These are phyloP conservation scores for Polypterus bichir DNA, from an alignment of 2,113 vertebrate genomes.

Conservation along the genomic window DNA sequence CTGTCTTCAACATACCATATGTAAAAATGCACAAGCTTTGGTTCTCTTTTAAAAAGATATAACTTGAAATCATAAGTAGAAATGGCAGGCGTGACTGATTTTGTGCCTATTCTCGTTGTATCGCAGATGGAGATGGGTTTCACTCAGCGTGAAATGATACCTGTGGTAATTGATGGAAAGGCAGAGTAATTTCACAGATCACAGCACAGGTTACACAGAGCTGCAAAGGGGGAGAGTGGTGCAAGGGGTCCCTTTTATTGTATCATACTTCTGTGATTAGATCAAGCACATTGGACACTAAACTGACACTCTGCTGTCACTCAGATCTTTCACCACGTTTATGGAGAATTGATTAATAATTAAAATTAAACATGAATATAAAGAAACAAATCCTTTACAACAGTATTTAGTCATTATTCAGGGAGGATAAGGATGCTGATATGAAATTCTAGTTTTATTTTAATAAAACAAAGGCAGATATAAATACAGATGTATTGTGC, in stretches of 20 bases:
- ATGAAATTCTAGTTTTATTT: too few species aligned
- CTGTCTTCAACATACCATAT: too few species aligned
- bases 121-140: background rate
- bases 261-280: slow-evolving; percentile 15
- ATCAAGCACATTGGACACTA: slow-evolving; percentile 44
- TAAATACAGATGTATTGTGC: slow-evolving; percentile 34
- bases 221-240: background rate
- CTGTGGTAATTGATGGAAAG: slow-evolving; percentile 10
- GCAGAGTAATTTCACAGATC: slow-evolving; percentile 52
- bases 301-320: slow-evolving; percentile 41
- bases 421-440: too few species aligned
- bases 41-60: too few species aligned
- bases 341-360: slow-evolving; percentile 26
- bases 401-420: too few species aligned
- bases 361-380: background rate
- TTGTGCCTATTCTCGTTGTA: too few species aligned
- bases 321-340: slow-evolving; percentile 31
- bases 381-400: too few species aligned
- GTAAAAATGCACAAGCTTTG: too few species aligned
- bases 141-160: background rate
- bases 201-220: slow-evolving; percentile 24
- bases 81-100: too few species aligned
- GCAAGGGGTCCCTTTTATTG: too few species aligned
- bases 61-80: too few species aligned
- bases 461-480: too few species aligned